Conservation (phyloP, 2,888 invertebrate genomes). For the Tetrapedia diversipes region DNA sequence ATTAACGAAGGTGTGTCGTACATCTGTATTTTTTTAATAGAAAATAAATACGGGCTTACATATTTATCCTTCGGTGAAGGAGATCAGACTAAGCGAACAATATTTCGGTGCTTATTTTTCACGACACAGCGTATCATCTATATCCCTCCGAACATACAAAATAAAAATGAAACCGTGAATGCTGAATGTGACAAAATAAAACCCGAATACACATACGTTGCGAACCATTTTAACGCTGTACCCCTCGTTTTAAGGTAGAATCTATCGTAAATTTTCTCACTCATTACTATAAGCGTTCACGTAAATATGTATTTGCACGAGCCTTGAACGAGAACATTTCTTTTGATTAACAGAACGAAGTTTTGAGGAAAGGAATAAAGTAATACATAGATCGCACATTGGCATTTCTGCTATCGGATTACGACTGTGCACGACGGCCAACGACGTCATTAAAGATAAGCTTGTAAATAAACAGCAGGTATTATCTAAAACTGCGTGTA, state of each 20-base stretch:
- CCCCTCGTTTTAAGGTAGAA: no score
- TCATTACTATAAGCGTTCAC: no score
- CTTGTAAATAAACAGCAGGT: background rate
- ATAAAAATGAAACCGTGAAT: no score
- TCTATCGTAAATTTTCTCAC: background rate
- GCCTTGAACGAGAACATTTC: no score
- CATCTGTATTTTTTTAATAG: no score
- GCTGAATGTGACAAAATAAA: no score
- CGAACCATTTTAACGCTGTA: no score
- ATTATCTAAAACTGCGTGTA: background rate
- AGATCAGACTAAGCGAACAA: slow-evolving; percentile 37
- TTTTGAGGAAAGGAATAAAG: background rate
- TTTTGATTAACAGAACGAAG: background rate
- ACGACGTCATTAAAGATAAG: slow-evolving; percentile 2
- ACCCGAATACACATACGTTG: no score
- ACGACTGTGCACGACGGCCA: background rate
- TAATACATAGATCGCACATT: background rate
- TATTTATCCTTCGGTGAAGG: slow-evolving; percentile 3
- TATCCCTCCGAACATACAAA: no score
- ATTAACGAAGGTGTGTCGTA: no score
- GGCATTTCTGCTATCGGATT: background rate
- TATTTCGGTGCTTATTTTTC: background rate
- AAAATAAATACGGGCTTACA: slow-evolving; percentile 45
- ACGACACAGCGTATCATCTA: no score
- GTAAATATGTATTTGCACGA: no score